A percentile compares a stretch with the other conserved stretches of the same genome.
phyloP scores from a whole-genome alignment of 2,888 invertebrate genomes.

The Abrostola triplasia region DNA sequence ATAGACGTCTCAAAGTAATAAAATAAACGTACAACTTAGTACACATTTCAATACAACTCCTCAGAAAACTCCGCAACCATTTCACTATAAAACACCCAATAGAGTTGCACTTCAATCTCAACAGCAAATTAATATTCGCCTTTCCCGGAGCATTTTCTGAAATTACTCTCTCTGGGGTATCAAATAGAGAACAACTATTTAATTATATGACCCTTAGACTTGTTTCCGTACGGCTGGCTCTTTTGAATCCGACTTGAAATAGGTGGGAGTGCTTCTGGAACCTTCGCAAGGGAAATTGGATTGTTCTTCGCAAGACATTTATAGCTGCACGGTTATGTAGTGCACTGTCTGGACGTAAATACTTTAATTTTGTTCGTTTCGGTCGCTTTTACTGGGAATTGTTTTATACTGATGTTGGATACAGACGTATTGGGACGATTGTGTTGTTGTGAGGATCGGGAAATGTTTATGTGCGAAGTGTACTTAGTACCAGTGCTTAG shows the following conservation, averaged over 20 bases:
- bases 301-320: constrained; percentile 56
- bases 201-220: constrained; percentile 63
- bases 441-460: background rate
- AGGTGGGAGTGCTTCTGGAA: constrained; percentile 40
- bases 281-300: constrained; percentile 55
- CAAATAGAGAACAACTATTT: constrained; percentile 67
- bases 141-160: constrained; percentile 34
- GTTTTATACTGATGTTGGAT: constrained; percentile 5
- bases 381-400: constrained; percentile 11
- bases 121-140: constrained; percentile 41
- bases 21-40: background rate
- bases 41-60: background rate
- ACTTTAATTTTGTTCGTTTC: constrained; percentile 37
- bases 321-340: constrained; percentile 34
- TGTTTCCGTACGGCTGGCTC: constrained; percentile 61
- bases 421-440: background rate
- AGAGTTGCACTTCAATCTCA: constrained; percentile 44
- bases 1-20: background rate
- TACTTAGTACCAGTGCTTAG: no score
- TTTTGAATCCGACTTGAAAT: constrained; percentile 62
- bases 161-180: constrained; percentile 42
- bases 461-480: background rate
- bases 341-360: constrained; percentile 41
- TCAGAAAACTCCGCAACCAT: constrained; percentile 8
- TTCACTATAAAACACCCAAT: constrained; percentile 23